These are phyloP conservation scores for Sphinx pinastri DNA, from an alignment of 2,888 invertebrate genomes.

Conservation along the genomic window DNA sequence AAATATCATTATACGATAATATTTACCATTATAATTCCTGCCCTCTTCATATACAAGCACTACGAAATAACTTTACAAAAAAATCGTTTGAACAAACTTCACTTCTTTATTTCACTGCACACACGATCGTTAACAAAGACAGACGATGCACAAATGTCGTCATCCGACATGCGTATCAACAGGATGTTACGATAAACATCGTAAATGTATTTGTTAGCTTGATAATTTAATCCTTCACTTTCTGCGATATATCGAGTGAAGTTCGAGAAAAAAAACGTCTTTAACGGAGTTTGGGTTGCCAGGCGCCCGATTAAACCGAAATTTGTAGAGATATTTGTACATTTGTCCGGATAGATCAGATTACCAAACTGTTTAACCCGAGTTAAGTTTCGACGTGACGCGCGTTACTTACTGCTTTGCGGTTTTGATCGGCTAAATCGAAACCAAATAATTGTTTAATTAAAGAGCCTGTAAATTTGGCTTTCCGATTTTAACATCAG, in stretches of 20 bases:
- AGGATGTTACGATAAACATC: slow-evolving; percentile 12
- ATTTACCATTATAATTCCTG: neutral
- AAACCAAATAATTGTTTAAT: no score
- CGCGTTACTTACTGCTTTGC: no score
- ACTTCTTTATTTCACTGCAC: neutral
- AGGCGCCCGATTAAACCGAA: no score
- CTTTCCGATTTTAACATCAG: no score
- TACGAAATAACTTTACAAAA: neutral
- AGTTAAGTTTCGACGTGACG: no score
- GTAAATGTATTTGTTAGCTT: neutral
- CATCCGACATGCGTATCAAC: neutral
- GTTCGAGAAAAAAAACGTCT: neutral
- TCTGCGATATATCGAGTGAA: neutral
- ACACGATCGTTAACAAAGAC: neutral
- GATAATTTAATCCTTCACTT: slow-evolving; percentile 12
- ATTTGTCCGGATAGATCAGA: no score
- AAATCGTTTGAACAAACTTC: no score
- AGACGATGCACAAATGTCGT: neutral
- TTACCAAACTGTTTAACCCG: no score
- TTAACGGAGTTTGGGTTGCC: no score
- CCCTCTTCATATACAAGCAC: neutral
- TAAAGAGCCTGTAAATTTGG: no score
- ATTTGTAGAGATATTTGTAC: no score
- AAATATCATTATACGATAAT: neutral
- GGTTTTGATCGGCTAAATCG: no score